Evolutionary conservation across 2,888 invertebrate genomes (phyloP), one percentile per base, ranked within the genome.

Genomic region (Heliconius sara): DNA sequence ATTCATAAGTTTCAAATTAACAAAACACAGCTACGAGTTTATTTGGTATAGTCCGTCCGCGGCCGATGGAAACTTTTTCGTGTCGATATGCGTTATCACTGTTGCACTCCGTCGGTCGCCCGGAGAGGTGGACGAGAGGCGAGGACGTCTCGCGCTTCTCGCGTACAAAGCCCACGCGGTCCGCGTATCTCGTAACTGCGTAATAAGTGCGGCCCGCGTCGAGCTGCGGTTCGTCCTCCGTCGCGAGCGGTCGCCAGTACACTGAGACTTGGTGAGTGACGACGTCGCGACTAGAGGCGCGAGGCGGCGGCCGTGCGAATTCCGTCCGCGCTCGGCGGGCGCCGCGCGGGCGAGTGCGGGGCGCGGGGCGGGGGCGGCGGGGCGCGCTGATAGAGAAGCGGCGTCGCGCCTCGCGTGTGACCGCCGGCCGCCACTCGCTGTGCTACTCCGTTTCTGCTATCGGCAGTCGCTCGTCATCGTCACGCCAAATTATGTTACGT

Each of bases 191-290:
- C 88, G 91, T 87, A 90, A 95, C 95, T 95, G 95, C 95, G 95
- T 95, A 95, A 92, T 95, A 95, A 94, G 90, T 90, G 90, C 85
- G 86, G 87, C 85, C 86, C 89, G 89, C 88, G 91, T 85, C 85
- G 85, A 89, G 89, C 90, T 87, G 85, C 90, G 85, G 86, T 83
- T 88, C 92, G 94, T 92, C 91, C 89, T 91, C 89, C 86, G 87
- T 89, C 90, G 91, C 92, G 91, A 89, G 86, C 93, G 91, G 91
- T 93, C 94, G 91, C 92, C 93, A 92, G 93, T 91, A 94, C 91
- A 95, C 95, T 95, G 93, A 52, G 19, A 52, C 52, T 60, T 16
- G 93, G 90, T 70, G 77, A 74, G 68, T 65, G 82, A 89, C 90
- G 89, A 89, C 91, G 91, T 91, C 93, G 92, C 93, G 92, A 67